A percentile compares a stretch with the other conserved stretches of the same genome.
Evolutionary conservation across 2,888 invertebrate species (phyloP).

Genomic region (Brachylomia viminalis): DNA sequence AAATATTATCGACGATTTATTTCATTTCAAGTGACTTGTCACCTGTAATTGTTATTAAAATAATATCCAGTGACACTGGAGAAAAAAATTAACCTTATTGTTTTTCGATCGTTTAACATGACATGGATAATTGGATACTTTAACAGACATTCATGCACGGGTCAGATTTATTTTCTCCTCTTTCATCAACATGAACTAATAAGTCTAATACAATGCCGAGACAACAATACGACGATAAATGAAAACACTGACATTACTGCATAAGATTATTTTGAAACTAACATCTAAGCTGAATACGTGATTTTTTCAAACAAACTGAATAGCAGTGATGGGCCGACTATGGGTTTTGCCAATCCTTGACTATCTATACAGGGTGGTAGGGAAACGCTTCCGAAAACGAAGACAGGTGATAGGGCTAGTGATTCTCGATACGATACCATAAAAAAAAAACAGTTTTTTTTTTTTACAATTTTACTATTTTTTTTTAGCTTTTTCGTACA

Average conservation of each 20-base stretch:
- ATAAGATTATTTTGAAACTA: neutral
- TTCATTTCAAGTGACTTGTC: conserved; percentile 8
- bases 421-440: too few species aligned
- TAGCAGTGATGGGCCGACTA: too few species aligned
- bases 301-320: too few species aligned
- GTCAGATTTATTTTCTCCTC: neutral
- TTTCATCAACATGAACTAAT: neutral
- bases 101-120: neutral
- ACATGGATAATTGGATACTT: neutral
- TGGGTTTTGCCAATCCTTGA: too few species aligned
- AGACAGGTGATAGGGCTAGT: too few species aligned
- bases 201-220: neutral
- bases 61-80: conserved; percentile 23
- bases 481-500: too few species aligned
- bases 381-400: too few species aligned
- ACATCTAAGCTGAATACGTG: neutral
- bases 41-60: conserved; percentile 24
- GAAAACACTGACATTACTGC: neutral
- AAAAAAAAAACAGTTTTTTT: too few species aligned
- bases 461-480: too few species aligned
- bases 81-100: neutral
- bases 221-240: neutral
- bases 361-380: too few species aligned
- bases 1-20: neutral
- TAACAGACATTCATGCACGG: neutral